Evolutionary conservation across 2,888 invertebrate genomes (phyloP), one percentile per base, ranked within the genome.

Genomic region (Corbicula japonica): DNA sequence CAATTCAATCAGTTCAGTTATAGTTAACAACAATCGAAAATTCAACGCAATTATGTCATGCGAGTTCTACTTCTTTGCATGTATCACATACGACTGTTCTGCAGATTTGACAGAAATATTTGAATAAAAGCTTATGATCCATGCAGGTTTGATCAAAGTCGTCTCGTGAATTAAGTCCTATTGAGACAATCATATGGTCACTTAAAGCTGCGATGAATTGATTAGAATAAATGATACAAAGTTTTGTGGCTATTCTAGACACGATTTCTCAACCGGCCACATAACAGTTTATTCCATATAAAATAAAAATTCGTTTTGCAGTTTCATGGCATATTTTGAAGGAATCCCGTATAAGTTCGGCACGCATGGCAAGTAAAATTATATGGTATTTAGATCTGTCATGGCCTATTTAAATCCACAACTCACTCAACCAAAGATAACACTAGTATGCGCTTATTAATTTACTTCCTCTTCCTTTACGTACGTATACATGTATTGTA

Each of bases 361-460:
- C 85, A 85, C n/a, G 80, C 60, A 4, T 83, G 85, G 18, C 85
- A 85, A 10, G 72, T 68, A 44, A 85, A 85, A 21, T 65, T 71
- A 23, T 72, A n/a, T n/a, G n/a, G n/a, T n/a, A n/a, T n/a, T n/a
- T n/a, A n/a, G n/a, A n/a, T n/a, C n/a, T n/a, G n/a, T n/a, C n/a
- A n/a, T n/a, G n/a, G n/a, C n/a, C n/a, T n/a, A n/a, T n/a, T n/a
- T n/a, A n/a, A n/a, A n/a, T n/a, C n/a, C n/a, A n/a, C n/a, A n/a
- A n/a, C n/a, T n/a, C n/a, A n/a, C n/a, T n/a, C n/a, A n/a, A n/a
- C n/a, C n/a, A n/a, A n/a, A n/a, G n/a, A n/a, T n/a, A n/a, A n/a
- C n/a, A n/a, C n/a, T n/a, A n/a, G n/a, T n/a, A n/a, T n/a, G n/a
- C n/a, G n/a, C n/a, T n/a, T n/a, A n/a, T n/a, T n/a, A n/a, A n/a